Percentiles rank a stretch among this genome's conserved stretches.
These are phyloP conservation scores for Piprites chloris DNA, from an alignment of 2,113 vertebrate genomes.

Conservation along the genomic window DNA sequence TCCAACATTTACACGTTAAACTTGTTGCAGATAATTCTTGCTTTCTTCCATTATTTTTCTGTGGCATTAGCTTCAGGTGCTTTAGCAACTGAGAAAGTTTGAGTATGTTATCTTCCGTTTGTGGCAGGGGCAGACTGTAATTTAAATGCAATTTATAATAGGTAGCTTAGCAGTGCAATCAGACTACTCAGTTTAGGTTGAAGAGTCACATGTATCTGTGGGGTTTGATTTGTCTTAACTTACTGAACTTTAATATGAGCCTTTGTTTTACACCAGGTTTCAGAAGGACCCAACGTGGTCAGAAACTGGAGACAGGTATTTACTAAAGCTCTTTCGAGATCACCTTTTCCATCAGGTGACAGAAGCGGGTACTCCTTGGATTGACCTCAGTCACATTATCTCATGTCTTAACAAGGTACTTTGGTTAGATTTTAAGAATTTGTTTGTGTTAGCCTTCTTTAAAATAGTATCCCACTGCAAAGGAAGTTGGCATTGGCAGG, in stretches of 20 bases:
- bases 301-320: conserved; percentile 96
- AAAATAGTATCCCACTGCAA: not conserved
- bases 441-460: not conserved
- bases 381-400: conserved; percentile 99
- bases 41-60: not conserved
- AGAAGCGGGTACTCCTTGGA: conserved; percentile 96
- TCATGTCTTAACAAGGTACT: conserved; percentile 99
- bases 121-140: not conserved
- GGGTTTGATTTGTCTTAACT: not conserved
- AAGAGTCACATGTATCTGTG: not conserved
- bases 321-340: conserved; percentile 98
- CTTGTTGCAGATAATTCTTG: not conserved
- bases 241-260: conserved; percentile 27
- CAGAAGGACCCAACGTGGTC: conserved; percentile 98
- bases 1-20: not conserved
- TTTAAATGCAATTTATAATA: not conserved
- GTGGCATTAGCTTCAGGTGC: not conserved
- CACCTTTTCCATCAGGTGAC: conserved; percentile 99
- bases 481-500: not conserved
- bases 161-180: not conserved
- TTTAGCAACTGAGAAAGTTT: not conserved
- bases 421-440: not conserved
- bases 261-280: conserved; percentile 80
- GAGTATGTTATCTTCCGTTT: not conserved
- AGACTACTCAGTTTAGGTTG: not conserved